Percentiles rank a stretch among this genome's conserved stretches.
phyloP scores from a whole-genome alignment of 1,140 invertebrate species.

The Melanaphis sacchari region DNA sequence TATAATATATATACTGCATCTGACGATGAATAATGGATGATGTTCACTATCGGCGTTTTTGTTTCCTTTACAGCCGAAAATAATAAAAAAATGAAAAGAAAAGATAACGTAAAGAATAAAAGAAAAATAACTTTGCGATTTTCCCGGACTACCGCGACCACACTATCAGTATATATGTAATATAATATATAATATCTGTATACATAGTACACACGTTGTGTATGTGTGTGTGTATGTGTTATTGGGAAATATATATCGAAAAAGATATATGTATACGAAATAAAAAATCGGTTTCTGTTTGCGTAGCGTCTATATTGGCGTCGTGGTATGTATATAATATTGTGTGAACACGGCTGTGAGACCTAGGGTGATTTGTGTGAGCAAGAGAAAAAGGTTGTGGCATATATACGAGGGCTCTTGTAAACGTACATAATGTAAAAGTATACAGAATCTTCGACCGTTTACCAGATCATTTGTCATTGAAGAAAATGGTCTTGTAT shows the following conservation, averaged over 20 bases:
- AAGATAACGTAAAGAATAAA: not conserved
- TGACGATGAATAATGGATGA: conserved; percentile 50
- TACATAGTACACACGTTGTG: not conserved
- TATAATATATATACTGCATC: not conserved
- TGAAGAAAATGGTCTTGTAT: not conserved
- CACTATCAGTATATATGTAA: not conserved
- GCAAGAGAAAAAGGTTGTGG: too few species aligned
- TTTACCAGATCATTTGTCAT: conserved; percentile 57
- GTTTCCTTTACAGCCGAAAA: conserved; percentile 39
- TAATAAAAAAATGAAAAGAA: conserved; percentile 8
- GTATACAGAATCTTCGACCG: conserved; percentile 23
- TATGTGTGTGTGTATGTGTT: not conserved
- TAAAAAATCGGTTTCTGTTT: conserved; percentile 31
- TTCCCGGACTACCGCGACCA: conserved; percentile 4
- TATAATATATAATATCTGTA: not conserved
- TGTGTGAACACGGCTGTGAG: not conserved
- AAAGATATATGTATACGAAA: not conserved
- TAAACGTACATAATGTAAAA: not conserved
- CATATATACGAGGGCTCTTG: not conserved
- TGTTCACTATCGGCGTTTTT: conserved; percentile 12
- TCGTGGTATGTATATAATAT: not conserved
- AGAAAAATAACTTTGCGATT: conserved; percentile 48
- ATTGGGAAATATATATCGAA: not conserved
- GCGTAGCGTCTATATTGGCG: not conserved
- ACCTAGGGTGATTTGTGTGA: conserved; percentile 16